A percentile compares a stretch with the other conserved stretches of the same genome.
Conservation (phyloP, 2,113 vertebrate genomes). For the Gymnarchus niloticus region DNA sequence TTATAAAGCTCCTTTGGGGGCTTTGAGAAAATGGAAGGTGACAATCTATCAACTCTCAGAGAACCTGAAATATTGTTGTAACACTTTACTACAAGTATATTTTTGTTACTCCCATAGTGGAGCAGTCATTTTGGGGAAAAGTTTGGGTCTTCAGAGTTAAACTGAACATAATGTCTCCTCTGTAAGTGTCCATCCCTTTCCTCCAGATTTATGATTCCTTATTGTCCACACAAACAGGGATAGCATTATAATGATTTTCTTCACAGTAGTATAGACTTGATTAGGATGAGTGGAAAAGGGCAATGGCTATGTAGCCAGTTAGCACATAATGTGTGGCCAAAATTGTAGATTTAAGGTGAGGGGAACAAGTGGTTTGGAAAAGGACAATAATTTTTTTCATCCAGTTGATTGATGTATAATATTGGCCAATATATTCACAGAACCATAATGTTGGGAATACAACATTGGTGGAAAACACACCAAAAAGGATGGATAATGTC, state of each 20-base stretch:
- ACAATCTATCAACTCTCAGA: slow-evolving; percentile 49
- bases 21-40: slow-evolving; percentile 44
- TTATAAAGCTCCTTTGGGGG: slow-evolving; percentile 36
- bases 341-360: background rate
- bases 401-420: background rate
- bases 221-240: background rate
- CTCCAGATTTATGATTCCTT: background rate
- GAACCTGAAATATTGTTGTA: slow-evolving; percentile 16
- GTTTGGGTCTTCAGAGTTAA: background rate
- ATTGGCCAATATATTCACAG: background rate
- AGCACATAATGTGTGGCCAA: background rate
- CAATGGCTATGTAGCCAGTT: background rate
- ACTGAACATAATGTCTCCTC: background rate
- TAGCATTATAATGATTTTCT: background rate
- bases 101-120: background rate
- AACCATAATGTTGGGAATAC: no score
- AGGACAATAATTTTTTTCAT: background rate
- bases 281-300: background rate
- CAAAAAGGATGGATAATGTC: no score
- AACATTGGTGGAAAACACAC: no score
- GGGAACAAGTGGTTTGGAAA: slow-evolving; percentile 5
- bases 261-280: background rate
- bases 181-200: background rate
- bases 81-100: background rate
- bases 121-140: background rate